phyloP scores from a whole-genome alignment of 2,113 vertebrate species.

The Aegotheles bennettii region DNA sequence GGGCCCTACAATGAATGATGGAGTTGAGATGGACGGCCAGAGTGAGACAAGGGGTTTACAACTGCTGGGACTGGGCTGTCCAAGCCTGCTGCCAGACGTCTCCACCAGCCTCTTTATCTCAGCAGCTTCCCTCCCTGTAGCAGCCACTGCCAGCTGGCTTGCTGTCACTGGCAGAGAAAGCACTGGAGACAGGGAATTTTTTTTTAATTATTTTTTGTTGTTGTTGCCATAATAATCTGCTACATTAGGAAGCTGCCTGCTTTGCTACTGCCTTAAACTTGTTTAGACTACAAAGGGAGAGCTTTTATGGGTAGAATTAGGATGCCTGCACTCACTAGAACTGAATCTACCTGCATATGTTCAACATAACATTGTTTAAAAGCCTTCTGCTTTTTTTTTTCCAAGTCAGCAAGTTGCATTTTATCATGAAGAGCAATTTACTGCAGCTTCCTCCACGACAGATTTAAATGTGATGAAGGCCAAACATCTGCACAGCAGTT shows the following conservation, averaged over 20 bases:
- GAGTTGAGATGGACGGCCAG: neutral
- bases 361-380: neutral
- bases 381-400: neutral
- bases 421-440: neutral
- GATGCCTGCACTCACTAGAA: neutral
- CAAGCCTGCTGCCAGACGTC: accelerated
- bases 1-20: accelerated
- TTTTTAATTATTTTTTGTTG: neutral
- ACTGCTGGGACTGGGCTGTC: neutral
- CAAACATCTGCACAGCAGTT: neutral
- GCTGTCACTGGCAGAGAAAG: neutral
- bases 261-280: neutral
- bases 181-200: neutral
- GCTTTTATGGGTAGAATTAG: neutral
- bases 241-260: neutral
- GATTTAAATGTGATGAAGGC: neutral
- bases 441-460: neutral
- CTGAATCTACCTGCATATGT: neutral
- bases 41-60: neutral
- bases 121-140: neutral
- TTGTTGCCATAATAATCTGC: neutral
- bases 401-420: neutral
- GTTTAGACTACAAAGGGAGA: neutral
- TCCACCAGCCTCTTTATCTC: neutral
- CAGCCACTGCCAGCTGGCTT: neutral